Conservation (phyloP, 1,140 invertebrate species). For the Pseudomyrmex cubaensis region DNA sequence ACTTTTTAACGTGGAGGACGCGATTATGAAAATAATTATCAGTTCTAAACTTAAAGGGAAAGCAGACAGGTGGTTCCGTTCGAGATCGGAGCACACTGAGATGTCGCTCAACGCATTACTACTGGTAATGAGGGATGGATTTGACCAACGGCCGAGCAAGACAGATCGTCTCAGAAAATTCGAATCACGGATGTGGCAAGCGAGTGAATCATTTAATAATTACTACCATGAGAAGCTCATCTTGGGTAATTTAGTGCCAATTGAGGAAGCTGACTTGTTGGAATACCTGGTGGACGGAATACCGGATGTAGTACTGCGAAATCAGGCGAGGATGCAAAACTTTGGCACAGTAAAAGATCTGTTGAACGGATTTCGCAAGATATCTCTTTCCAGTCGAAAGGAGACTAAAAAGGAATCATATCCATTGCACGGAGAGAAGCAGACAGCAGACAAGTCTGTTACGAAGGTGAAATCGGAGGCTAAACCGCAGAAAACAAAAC, state of each 20-base stretch:
- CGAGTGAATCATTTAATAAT: not conserved
- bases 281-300: not conserved
- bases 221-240: conserved; percentile 8
- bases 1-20: not conserved
- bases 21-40: not conserved
- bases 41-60: not conserved
- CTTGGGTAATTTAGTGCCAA: not conserved
- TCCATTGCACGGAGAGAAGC: not conserved
- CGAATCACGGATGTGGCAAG: not conserved
- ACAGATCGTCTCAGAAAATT: not conserved
- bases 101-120: not conserved
- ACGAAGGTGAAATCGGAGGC: not conserved
- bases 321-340: not conserved
- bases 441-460: not conserved
- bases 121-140: not conserved
- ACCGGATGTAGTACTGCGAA: not conserved
- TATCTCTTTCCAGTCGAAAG: not conserved
- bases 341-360: not conserved
- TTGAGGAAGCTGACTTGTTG: not conserved
- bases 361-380: not conserved
- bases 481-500: not conserved
- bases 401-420: not conserved
- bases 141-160: not conserved
- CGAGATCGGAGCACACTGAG: not conserved
- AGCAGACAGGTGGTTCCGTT: not conserved